Evolutionary conservation across 2,888 invertebrate species (phyloP).

Genomic region (Lamellibrachia columna): DNA sequence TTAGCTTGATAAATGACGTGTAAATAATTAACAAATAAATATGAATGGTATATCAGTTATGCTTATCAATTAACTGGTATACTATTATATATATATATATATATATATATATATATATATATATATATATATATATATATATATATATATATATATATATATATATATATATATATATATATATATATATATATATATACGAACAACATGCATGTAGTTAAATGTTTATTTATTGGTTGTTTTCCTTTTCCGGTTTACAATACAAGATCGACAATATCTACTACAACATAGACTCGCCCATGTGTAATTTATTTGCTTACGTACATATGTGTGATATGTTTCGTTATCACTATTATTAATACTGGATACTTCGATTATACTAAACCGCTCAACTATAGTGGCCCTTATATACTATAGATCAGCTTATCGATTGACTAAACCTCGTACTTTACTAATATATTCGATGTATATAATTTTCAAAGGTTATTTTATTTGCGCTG

Average conservation of each 20-base stretch:
- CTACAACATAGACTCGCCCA: not conserved
- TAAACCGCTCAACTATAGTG: not conserved
- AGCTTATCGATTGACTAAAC: too few relatives aligned
- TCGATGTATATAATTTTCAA: too few relatives aligned
- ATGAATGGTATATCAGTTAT: too few relatives aligned
- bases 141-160: not conserved
- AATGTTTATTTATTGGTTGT: not conserved
- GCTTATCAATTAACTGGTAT: not conserved
- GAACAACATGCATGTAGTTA: not conserved
- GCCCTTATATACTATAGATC: too few relatives aligned
- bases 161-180: not conserved
- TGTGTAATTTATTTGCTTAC: not conserved
- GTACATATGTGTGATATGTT: not conserved
- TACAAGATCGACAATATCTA: not conserved
- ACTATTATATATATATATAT: not conserved
- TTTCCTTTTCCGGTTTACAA: not conserved
- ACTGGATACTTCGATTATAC: not conserved
- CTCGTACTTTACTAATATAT: too few relatives aligned
- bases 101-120: not conserved
- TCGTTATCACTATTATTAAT: not conserved
- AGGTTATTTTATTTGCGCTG: too few relatives aligned
- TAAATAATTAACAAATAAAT: too few relatives aligned
- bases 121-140: not conserved
- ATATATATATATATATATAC: not conserved
- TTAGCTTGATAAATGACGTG: too few relatives aligned